Conservation (phyloP, 2,888 invertebrate species). For the Phyto melanocephala region DNA sequence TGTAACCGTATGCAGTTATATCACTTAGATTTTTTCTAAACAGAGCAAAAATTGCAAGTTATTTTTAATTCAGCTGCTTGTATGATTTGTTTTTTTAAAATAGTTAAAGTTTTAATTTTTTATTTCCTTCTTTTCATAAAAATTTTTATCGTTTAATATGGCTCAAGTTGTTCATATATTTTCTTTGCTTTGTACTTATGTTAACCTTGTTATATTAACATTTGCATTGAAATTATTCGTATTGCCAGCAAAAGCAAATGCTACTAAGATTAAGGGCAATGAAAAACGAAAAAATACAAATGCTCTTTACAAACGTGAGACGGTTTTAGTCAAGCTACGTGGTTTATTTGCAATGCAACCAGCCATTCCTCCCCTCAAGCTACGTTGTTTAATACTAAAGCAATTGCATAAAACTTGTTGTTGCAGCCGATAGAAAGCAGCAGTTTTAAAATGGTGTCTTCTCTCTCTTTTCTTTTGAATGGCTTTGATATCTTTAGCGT, state of each 20-base stretch:
- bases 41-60: too few relatives aligned
- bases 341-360: constrained; percentile 8
- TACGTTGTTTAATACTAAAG: not conserved
- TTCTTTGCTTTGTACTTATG: constrained; percentile 33
- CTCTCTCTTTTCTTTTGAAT: not conserved
- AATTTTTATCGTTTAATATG: not conserved
- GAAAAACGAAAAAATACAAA: not conserved
- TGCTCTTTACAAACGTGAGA: constrained; percentile 27
- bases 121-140: not conserved
- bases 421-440: not conserved
- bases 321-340: constrained; percentile 30
- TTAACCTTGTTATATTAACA: constrained; percentile 54
- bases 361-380: not conserved
- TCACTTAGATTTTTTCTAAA: too few relatives aligned
- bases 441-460: constrained; percentile 15
- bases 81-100: not conserved
- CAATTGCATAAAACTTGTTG: not conserved
- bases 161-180: constrained; percentile 7
- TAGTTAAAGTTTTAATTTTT: too few relatives aligned
- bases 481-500: not conserved
- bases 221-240: constrained; percentile 55
- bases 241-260: not conserved
- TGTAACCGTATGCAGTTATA: too few relatives aligned
- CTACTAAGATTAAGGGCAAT: constrained; percentile 8
- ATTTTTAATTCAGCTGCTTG: too few relatives aligned